Base-by-base conservation (phyloP, 2,797 vertebrate species). In the Lagodon rhomboides region DNA sequence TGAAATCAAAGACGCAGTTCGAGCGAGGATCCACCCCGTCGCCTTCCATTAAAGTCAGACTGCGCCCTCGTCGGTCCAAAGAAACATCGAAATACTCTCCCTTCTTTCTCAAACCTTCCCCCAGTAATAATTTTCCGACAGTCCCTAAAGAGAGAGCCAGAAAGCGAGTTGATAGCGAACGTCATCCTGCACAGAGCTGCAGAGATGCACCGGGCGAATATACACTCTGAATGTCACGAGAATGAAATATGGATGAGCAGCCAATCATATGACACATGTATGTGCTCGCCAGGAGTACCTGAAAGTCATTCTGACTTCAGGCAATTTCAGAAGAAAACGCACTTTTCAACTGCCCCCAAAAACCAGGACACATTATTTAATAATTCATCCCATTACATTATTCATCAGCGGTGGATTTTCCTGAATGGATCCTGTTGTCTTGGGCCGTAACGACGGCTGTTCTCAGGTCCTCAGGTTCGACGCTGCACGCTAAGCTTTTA, bases 341-440 rank as follows among this genome's bases (percentile, higher is more conserved):
- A 74, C 80, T 88, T 85, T 69, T 12, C 80, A 77, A 90, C 77
- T 83, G 62, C 60, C 82, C 66, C 58, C 68, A 81, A 85, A 85
- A 93, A 86, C 72, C 88, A 88, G 88, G 88, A 90, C 88, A 84
- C 79, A 79, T 90, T 77, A 89, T 86, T 94, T 38, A 92, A 92
- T 93, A 86, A 91, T 93, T 94, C 65, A 94, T 85, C 20, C 20
- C 43, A 17, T 64, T 93, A 20, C 82, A 94, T 94, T 88, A 94
- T 95, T 94, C 72, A 94, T 87, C 64, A 17, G 47, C 1, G 9
- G 75, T 44, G 23, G 78, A 55, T 79, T 82, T 89, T 87, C 62
- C 22, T 90, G 75, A 92, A 89, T 85, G 87, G 71, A 65, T 61
- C 11, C 61, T 56, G 69, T 85, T 79, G 79, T 81, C 65, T 62